Percentiles rank a stretch among this genome's conserved stretches.
These are phyloP conservation scores for Ganaspis brasiliensis DNA, from an alignment of 2,888 invertebrate species.

Conservation along the genomic window DNA sequence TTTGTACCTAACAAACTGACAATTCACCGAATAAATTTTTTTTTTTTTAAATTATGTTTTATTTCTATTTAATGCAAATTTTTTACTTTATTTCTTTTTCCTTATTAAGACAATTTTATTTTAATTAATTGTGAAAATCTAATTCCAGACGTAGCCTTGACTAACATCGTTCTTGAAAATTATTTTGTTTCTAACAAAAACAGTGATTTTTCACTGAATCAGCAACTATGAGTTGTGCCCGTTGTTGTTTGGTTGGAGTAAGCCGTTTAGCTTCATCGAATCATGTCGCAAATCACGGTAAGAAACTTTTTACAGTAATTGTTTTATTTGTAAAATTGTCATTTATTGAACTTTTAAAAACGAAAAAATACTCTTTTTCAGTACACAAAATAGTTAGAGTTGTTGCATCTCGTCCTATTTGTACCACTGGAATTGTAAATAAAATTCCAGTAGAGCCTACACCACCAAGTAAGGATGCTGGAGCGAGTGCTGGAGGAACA, in stretches of 20 bases:
- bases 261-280: constrained; percentile 76
- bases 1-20: too few species aligned
- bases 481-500: constrained; percentile 57
- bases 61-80: too few species aligned
- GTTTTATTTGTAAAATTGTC: too few species aligned
- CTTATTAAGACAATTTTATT: neutral
- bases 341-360: too few species aligned
- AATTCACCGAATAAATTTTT: too few species aligned
- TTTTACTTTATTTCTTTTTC: too few species aligned
- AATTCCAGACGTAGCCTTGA: constrained; percentile 19
- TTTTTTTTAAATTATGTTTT: too few species aligned
- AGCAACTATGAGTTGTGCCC: constrained; percentile 76
- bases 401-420: constrained; percentile 72
- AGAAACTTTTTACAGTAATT: constrained; percentile 54
- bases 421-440: constrained; percentile 68
- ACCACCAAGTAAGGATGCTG: constrained; percentile 72
- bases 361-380: constrained; percentile 53
- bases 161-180: constrained; percentile 38
- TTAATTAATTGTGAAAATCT: constrained; percentile 37
- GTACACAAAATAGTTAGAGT: constrained; percentile 77
- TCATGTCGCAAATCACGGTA: constrained; percentile 76
- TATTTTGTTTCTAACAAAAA: constrained; percentile 25
- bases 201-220: constrained; percentile 33
- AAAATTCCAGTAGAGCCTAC: constrained; percentile 76
- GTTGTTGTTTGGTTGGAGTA: constrained; percentile 77